Evolutionary conservation across 2,888 invertebrate genomes (phyloP), one percentile per base, ranked within the genome.

Genomic region (Acleris holmiana): DNA sequence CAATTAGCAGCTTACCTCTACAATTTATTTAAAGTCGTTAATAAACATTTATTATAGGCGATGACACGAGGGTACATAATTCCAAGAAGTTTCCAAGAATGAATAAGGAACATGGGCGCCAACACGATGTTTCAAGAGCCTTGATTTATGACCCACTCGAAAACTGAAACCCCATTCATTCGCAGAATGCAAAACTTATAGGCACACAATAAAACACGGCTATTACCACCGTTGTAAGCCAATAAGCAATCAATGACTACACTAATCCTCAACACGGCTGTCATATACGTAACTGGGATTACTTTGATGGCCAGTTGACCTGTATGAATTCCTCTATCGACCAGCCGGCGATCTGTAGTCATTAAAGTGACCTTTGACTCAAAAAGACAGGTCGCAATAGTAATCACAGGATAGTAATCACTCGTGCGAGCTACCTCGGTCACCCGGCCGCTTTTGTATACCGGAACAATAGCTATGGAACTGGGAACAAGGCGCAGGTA

Each of bases 391-490:
- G 49, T 49, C 64, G 25, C 56, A 35, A 40, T 35, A 58, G 64
- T 54, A 65, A 65, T 65, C 64, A 40, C 19, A 17, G 49, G 49
- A 59, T n/a, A n/a, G n/a, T n/a, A n/a, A n/a, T 65, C 85, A 85
- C 83, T 84, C 84, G 83, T 75, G 53, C 51, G 53, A 48, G 8
- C 48, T 29, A 59, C 59, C 64, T 68, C 70, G 77, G 71, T 78
- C 81, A 83, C 76, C 79, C 71, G 64, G 69, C 74, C 71, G 73
- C 79, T 80, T 79, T 82, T 83, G 76, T 76, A 79, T 82, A 81
- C 77, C 82, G 75, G 75, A 80, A 87, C 86, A 88, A 86, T 82
- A 73, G 79, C 66, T 71, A 74, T 81, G 72, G 73, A 76, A 75
- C 77, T 72, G 68, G 78, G 77, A 76, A 72, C 67, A 67, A 64